These are phyloP conservation scores for Notodonta ziczac DNA, from an alignment of 2,888 invertebrate genomes.

Conservation along the genomic window DNA sequence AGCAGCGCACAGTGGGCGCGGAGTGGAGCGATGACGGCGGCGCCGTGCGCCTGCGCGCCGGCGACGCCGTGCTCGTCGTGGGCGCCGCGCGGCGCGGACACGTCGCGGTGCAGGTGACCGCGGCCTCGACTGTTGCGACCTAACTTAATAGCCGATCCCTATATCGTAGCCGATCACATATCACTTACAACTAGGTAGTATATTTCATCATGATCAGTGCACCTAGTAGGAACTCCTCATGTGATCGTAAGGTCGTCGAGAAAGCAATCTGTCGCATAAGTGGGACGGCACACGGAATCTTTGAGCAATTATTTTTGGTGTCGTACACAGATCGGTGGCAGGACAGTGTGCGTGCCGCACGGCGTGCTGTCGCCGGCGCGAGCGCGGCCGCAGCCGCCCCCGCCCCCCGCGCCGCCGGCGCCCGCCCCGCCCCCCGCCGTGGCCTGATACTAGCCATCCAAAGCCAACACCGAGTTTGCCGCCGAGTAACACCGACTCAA, in stretches of 20 bases:
- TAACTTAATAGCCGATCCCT: too few relatives aligned
- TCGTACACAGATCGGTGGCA: conserved; percentile 50
- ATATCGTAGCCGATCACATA: too few relatives aligned
- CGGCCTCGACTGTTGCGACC: too few relatives aligned
- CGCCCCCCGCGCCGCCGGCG: conserved; percentile 45
- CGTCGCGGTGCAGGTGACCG: conserved; percentile 89
- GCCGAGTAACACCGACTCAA: background rate
- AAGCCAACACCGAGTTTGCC: background rate
- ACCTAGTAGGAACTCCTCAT: background rate
- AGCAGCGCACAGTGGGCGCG: conserved; percentile 95
- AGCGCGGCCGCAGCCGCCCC: conserved; percentile 61
- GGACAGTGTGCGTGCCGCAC: conserved; percentile 73
- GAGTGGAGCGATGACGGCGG: conserved; percentile 87
- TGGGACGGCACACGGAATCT: too few relatives aligned
- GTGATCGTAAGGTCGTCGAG: too few relatives aligned
- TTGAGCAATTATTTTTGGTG: background rate
- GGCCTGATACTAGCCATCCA: conserved; percentile 9
- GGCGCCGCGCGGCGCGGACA: conserved; percentile 95
- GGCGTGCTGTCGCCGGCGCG: conserved; percentile 72
- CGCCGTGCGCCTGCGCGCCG: conserved; percentile 85
- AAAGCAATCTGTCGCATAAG: too few relatives aligned
- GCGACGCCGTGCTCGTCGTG: conserved; percentile 94
- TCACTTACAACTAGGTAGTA: background rate
- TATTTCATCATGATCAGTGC: background rate
- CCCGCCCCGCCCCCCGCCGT: conserved; percentile 30